Conservation (phyloP, 2,113 vertebrate species). For the Oceanites oceanicus region DNA sequence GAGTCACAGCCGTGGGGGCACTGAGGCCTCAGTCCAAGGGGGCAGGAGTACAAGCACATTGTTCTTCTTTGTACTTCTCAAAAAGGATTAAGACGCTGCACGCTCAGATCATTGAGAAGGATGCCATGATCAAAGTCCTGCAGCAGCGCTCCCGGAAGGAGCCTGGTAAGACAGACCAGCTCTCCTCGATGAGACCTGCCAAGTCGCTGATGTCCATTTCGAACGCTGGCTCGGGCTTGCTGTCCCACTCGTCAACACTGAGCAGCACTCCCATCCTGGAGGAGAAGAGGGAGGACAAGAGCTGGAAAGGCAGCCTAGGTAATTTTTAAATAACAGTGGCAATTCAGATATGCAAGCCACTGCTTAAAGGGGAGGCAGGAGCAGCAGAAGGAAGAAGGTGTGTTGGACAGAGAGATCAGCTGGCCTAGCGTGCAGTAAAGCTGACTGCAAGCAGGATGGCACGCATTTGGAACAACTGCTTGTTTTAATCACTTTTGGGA, state of each 20-base stretch:
- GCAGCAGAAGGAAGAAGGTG: not conserved
- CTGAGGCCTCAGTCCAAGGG: not conserved
- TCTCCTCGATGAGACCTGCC: conserved; percentile 91
- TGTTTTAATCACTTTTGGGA: not conserved
- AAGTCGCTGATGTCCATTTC: conserved; percentile 99
- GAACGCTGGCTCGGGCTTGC: conserved; percentile 85
- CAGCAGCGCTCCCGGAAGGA: conserved; percentile 97
- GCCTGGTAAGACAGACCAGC: conserved; percentile 84
- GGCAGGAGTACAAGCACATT: not conserved
- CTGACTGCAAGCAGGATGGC: not conserved
- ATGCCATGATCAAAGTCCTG: conserved; percentile 99
- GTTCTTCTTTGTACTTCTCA: not conserved
- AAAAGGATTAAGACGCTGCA: conserved; percentile 96
- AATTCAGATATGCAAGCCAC: rapidly evolving
- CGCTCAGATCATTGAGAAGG: conserved; percentile 98
- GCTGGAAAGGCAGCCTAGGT: conserved; percentile 98
- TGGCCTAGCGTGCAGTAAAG: not conserved
- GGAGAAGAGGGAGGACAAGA: conserved; percentile 90
- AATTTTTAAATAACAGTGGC: not conserved
- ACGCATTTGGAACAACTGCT: not conserved
- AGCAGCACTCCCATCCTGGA: conserved; percentile 92
- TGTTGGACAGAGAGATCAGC: not conserved
- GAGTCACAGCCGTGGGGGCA: not conserved
- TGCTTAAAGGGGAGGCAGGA: not conserved
- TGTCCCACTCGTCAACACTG: conserved; percentile 87